Conservation (phyloP, 2,888 invertebrate genomes). For the Caenorhabditis zanzibari region DNA sequence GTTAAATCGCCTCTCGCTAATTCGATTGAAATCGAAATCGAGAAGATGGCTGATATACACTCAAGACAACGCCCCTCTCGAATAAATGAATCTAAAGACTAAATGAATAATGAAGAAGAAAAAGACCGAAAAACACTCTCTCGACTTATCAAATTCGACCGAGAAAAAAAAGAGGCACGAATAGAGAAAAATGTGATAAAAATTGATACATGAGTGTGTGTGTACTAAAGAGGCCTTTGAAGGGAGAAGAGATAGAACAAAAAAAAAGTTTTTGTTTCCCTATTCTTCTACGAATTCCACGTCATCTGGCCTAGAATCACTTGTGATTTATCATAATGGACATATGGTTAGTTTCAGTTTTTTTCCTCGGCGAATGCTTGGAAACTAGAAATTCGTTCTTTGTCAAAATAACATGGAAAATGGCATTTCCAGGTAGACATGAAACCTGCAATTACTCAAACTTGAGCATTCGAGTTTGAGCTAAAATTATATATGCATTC, state of each 20-base stretch:
- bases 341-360: background rate
- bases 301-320: slow-evolving; percentile 47
- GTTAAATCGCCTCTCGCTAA: background rate
- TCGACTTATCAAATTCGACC: background rate
- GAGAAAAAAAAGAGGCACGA: background rate
- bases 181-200: slow-evolving; percentile 21
- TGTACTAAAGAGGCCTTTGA: slow-evolving; percentile 1
- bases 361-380: background rate
- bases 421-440: too few species aligned
- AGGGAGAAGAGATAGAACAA: slow-evolving; percentile 1
- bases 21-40: slow-evolving; percentile 13
- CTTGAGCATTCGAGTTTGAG: too few species aligned
- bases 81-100: slow-evolving; percentile 31
- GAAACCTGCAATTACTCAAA: slow-evolving; percentile 6
- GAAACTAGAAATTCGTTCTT: too few species aligned
- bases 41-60: background rate
- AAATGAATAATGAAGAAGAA: slow-evolving; percentile 8
- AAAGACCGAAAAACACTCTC: slow-evolving; percentile 33
- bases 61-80: slow-evolving; percentile 35
- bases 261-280: slow-evolving; percentile 13
- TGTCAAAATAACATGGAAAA: too few species aligned
- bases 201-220: slow-evolving; percentile 13
- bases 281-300: slow-evolving; percentile 18
- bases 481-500: slow-evolving; percentile 10
- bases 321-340: background rate